A percentile compares a stretch with the other conserved stretches of the same genome.
Conservation (phyloP, 1,140 invertebrate species). For the Riptortus pedestris region DNA sequence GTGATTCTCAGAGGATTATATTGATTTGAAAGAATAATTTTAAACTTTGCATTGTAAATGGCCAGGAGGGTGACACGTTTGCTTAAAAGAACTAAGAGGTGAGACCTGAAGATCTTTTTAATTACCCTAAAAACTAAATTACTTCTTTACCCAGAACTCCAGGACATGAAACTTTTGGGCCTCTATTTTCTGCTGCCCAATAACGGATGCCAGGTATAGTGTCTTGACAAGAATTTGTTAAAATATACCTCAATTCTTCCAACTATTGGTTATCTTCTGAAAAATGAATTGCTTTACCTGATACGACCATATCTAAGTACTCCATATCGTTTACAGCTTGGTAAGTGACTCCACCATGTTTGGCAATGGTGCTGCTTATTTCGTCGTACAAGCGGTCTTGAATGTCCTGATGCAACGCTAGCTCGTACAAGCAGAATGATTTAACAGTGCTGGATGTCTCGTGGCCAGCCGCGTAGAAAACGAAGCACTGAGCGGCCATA, state of each 20-base stretch:
- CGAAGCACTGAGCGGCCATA: constrained; percentile 36
- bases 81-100: too few relatives aligned
- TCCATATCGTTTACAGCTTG: constrained; percentile 43
- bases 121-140: too few relatives aligned
- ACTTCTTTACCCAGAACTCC: too few relatives aligned
- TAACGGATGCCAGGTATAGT: too few relatives aligned
- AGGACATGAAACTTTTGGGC: too few relatives aligned
- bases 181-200: too few relatives aligned
- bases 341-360: constrained; percentile 42
- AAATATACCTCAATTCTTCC: not conserved
- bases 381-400: constrained; percentile 48
- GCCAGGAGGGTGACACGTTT: too few relatives aligned
- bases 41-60: too few relatives aligned
- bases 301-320: constrained; percentile 45
- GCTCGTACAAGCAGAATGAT: constrained; percentile 43
- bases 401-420: constrained; percentile 47
- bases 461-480: constrained; percentile 47
- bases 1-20: too few relatives aligned
- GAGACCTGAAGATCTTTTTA: too few relatives aligned
- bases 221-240: not conserved
- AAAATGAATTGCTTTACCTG: constrained; percentile 34
- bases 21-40: too few relatives aligned
- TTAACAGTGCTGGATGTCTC: constrained; percentile 51
- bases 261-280: not conserved
- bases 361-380: constrained; percentile 39